phyloP scores from a whole-genome alignment of 2,888 invertebrate genomes.

The Tortricodes alternella region DNA sequence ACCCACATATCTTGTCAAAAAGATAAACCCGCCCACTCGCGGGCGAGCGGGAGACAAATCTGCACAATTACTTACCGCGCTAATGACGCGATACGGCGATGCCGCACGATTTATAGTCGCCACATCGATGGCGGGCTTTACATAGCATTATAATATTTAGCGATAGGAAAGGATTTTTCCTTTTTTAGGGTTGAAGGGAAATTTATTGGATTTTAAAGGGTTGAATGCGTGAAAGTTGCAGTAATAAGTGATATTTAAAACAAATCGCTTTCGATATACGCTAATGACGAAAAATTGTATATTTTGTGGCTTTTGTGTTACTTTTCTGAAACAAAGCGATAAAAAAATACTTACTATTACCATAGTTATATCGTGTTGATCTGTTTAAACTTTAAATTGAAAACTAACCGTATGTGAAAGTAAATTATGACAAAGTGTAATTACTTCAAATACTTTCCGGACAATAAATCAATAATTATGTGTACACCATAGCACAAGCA shows the following conservation, averaged over 20 bases:
- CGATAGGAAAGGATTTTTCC: conserved; percentile 62
- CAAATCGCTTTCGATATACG: not conserved
- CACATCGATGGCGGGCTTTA: conserved; percentile 67
- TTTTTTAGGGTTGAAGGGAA: conserved; percentile 5
- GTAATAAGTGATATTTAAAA: not conserved
- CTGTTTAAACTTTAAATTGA: too few species aligned
- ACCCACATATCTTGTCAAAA: conserved; percentile 58
- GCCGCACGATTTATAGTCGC: conserved; percentile 69
- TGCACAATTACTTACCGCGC: conserved; percentile 69
- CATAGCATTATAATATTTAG: conserved; percentile 72
- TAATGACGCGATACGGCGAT: conserved; percentile 73
- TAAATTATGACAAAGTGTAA: too few species aligned
- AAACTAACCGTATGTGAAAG: too few species aligned
- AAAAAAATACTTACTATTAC: too few species aligned
- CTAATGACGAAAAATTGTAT: too few species aligned
- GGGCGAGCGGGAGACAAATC: conserved; percentile 63
- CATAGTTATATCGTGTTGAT: too few species aligned
- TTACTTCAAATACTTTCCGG: not conserved
- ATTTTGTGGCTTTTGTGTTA: too few species aligned
- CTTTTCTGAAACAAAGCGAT: too few species aligned
- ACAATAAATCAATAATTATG: not conserved
- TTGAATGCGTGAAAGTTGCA: not conserved
- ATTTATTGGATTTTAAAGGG: conserved; percentile 5
- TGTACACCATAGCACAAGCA: not conserved
- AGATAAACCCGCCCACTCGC: conserved; percentile 61